Conservation (phyloP, 2,113 vertebrate genomes). For the Toxostoma redivivum region DNA sequence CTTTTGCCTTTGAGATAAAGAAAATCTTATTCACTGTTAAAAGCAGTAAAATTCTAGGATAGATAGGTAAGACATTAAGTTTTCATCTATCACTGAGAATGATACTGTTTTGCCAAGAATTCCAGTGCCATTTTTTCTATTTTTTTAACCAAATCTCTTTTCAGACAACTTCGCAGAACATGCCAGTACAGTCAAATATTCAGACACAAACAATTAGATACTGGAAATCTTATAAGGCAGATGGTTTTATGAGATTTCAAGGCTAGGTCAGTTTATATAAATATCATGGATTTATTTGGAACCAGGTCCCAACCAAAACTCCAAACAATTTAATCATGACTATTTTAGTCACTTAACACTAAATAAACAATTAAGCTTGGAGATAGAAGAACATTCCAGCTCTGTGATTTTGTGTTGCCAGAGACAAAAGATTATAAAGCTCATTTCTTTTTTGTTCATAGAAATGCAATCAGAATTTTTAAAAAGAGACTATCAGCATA, state of each 20-base stretch:
- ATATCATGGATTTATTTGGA: constrained; percentile 21
- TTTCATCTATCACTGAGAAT: not conserved
- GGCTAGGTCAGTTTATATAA: constrained; percentile 16
- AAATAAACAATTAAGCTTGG: constrained; percentile 23
- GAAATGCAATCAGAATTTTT: not conserved
- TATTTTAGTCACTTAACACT: not conserved
- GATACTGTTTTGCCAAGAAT: not conserved
- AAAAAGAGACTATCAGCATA: not conserved
- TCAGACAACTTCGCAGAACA: not conserved
- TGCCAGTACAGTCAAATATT: not conserved
- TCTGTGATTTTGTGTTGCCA: not conserved
- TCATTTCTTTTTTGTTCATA: not conserved
- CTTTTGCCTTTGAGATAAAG: not conserved
- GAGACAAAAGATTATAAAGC: not conserved
- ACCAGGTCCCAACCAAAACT: not conserved
- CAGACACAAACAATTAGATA: not conserved
- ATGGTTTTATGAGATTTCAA: not conserved
- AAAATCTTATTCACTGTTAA: not conserved
- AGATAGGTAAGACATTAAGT: not conserved
- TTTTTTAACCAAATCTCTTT: not conserved
- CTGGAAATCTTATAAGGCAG: not conserved
- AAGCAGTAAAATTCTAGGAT: not conserved
- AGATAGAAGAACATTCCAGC: not conserved
- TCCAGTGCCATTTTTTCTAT: not conserved
- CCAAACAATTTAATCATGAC: constrained; percentile 36